These are phyloP conservation scores for Xanthorhoe spadicearia DNA, from an alignment of 2,888 invertebrate genomes.

Conservation along the genomic window DNA sequence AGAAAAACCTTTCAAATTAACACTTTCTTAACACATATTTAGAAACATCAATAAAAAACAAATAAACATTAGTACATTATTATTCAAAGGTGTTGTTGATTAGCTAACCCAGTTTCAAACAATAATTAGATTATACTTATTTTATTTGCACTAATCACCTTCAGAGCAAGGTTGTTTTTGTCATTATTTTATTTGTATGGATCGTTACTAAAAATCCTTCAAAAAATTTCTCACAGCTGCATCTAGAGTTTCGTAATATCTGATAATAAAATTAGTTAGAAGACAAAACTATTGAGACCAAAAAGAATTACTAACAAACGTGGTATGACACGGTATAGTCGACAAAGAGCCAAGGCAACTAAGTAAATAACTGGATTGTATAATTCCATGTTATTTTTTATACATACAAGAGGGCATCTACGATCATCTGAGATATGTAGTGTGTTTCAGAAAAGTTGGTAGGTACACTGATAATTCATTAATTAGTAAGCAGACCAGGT, in stretches of 20 bases:
- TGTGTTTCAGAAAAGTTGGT: too few species aligned
- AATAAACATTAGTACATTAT: not conserved
- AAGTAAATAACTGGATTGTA: too few species aligned
- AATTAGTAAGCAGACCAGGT: too few species aligned
- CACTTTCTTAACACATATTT: not conserved
- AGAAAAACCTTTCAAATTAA: too few species aligned
- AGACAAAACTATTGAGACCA: not conserved
- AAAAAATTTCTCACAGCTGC: conserved; percentile 37
- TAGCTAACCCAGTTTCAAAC: conserved; percentile 25
- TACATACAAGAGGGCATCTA: too few species aligned
- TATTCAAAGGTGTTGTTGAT: not conserved
- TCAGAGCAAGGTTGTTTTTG: conserved; percentile 35
- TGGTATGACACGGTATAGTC: too few species aligned
- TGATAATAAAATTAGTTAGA: conserved; percentile 10
- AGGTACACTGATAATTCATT: too few species aligned
- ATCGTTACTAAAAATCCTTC: conserved; percentile 40
- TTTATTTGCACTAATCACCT: conserved; percentile 33
- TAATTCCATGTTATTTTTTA: too few species aligned
- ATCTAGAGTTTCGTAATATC: conserved; percentile 23
- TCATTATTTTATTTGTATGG: conserved; percentile 37
- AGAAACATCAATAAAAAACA: not conserved
- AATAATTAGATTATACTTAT: conserved; percentile 16
- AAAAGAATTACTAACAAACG: not conserved
- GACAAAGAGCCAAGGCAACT: too few species aligned
- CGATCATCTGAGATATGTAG: too few species aligned